phyloP scores from a whole-genome alignment of 2,113 vertebrate genomes.

The Gallinago jamesoni region DNA sequence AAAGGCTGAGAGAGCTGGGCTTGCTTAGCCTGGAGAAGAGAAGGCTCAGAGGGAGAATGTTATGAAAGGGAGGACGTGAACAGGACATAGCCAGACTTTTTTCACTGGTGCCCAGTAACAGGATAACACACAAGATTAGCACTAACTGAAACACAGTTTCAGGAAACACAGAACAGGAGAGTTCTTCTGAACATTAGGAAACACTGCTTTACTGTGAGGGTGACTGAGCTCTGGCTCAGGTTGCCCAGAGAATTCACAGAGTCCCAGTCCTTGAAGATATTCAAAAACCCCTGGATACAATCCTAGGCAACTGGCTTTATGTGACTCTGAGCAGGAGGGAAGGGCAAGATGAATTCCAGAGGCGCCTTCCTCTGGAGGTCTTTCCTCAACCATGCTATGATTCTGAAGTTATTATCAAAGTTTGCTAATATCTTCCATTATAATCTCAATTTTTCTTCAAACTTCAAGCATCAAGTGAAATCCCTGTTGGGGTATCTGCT shows the following conservation, averaged over 20 bases:
- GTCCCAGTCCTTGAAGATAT: background rate
- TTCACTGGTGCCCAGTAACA: background rate
- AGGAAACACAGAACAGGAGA: background rate
- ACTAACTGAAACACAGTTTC: background rate
- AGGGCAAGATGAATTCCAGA: background rate
- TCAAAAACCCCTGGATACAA: background rate
- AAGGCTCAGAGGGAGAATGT: background rate
- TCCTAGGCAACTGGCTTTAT: background rate
- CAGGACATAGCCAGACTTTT: background rate
- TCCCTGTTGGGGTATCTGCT: background rate
- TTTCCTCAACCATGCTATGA: background rate
- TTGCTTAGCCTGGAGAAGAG: background rate
- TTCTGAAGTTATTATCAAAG: background rate
- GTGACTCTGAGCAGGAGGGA: background rate
- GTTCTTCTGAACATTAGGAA: background rate
- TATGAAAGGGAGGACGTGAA: accelerated
- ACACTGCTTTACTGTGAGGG: background rate
- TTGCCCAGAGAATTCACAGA: background rate
- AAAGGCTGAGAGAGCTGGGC: background rate
- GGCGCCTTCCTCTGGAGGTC: background rate
- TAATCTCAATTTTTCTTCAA: background rate
- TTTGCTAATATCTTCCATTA: background rate
- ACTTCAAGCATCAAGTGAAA: background rate
- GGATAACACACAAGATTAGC: background rate
- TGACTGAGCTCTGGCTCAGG: background rate